These are phyloP conservation scores for Drosophila diplacantha DNA, from an alignment of 2,888 invertebrate genomes.

Conservation along the genomic window DNA sequence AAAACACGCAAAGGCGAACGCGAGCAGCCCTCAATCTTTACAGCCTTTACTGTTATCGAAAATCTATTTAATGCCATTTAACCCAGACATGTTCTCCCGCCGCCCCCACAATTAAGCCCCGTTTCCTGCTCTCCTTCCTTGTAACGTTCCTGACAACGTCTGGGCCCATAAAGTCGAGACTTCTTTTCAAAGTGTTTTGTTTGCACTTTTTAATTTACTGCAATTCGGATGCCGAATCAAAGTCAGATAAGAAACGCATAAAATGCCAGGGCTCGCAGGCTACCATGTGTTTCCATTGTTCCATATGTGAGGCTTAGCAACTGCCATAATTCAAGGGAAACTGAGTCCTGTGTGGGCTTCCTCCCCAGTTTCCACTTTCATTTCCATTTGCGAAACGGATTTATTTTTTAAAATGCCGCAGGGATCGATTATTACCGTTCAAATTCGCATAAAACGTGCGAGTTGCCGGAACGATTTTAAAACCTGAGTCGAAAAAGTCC, in stretches of 20 bases:
- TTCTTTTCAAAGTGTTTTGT: slow-evolving; percentile 69
- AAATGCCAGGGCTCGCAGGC: slow-evolving; percentile 40
- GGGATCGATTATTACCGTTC: slow-evolving; percentile 79
- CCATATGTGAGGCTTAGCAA: slow-evolving; percentile 52
- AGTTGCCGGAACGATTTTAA: slow-evolving; percentile 72
- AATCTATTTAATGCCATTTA: slow-evolving; percentile 2
- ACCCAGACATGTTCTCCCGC: not conserved
- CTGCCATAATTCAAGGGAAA: slow-evolving; percentile 57
- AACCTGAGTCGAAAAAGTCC: slow-evolving; percentile 36
- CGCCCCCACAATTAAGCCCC: slow-evolving; percentile 41
- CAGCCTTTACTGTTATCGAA: slow-evolving; percentile 3
- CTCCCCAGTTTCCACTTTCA: slow-evolving; percentile 25
- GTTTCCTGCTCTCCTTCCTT: not conserved
- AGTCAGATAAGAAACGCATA: slow-evolving; percentile 61
- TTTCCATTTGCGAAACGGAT: slow-evolving; percentile 75
- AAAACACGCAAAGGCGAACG: not conserved
- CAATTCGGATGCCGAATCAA: slow-evolving; percentile 71
- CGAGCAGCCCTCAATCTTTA: not conserved
- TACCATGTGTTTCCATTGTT: slow-evolving; percentile 27
- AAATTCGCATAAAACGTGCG: slow-evolving; percentile 78
- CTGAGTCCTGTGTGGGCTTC: not conserved
- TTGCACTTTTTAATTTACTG: slow-evolving; percentile 74
- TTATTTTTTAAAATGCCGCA: slow-evolving; percentile 78
- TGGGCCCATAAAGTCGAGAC: slow-evolving; percentile 61
- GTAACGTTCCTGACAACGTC: slow-evolving; percentile 39